phyloP scores from a whole-genome alignment of 2,888 invertebrate species.

The Trichopria drosophilae region DNA sequence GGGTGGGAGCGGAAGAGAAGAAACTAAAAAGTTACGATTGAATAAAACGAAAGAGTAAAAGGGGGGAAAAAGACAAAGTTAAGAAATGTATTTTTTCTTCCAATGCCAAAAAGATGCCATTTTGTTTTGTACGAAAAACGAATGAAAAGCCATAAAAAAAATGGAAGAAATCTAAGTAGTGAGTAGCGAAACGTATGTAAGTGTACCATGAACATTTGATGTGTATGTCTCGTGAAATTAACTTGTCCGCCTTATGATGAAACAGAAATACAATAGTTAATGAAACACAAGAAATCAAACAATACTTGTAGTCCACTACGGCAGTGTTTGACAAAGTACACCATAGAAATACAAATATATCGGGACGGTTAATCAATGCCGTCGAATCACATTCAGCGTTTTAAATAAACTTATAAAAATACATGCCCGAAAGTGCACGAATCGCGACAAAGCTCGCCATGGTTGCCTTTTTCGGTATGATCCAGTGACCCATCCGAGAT shows the following conservation, averaged over 20 bases:
- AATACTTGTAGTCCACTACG: constrained; percentile 51
- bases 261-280: constrained; percentile 49
- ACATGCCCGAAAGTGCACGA: constrained; percentile 25
- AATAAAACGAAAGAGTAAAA: constrained; percentile 35
- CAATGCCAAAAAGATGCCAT: constrained; percentile 58
- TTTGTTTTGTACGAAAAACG: constrained; percentile 56
- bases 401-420: constrained; percentile 9
- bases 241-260: constrained; percentile 56
- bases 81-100: constrained; percentile 57
- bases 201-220: constrained; percentile 48
- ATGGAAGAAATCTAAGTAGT: constrained; percentile 32
- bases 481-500: constrained; percentile 31
- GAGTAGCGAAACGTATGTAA: constrained; percentile 46
- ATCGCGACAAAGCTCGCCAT: constrained; percentile 13
- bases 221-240: constrained; percentile 53
- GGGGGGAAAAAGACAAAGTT: constrained; percentile 42
- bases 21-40: constrained; percentile 40
- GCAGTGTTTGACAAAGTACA: constrained; percentile 47
- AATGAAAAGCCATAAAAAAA: constrained; percentile 47
- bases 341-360: constrained; percentile 46
- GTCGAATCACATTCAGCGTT: too few species aligned
- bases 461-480: constrained; percentile 14
- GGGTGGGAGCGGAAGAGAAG: constrained; percentile 30
- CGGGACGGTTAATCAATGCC: too few species aligned
- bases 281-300: constrained; percentile 42